Conservation (phyloP, 2,797 vertebrate species). For the Avahi laniger region DNA sequence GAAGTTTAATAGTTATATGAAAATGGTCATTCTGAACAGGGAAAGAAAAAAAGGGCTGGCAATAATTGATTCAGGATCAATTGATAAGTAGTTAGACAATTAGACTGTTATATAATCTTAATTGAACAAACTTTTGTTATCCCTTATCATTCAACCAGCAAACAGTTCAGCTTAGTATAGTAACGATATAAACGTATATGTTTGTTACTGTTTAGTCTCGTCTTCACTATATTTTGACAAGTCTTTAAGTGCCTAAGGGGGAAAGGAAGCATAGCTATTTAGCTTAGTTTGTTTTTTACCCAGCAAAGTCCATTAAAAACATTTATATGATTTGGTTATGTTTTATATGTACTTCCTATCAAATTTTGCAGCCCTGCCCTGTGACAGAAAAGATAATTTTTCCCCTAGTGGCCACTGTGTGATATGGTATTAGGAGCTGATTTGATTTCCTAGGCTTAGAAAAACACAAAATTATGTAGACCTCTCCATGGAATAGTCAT, state of each 20-base stretch:
- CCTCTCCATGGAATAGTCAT: not conserved
- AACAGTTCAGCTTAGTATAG: not conserved
- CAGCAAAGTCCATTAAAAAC: not conserved
- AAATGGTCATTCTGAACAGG: not conserved
- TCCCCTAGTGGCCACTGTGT: not conserved
- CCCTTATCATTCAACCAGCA: not conserved
- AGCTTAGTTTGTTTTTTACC: constrained; percentile 20
- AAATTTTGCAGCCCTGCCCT: not conserved
- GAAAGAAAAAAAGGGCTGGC: not conserved
- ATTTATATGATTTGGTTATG: not conserved
- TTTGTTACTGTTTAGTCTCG: not conserved
- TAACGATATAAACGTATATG: not conserved
- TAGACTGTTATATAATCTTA: not conserved
- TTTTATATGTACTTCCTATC: not conserved
- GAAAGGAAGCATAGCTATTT: not conserved
- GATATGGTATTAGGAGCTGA: not conserved
- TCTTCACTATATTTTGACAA: not conserved
- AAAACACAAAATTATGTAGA: not conserved
- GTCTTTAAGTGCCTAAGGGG: not conserved
- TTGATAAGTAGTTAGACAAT: not conserved
- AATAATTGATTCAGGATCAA: not conserved
- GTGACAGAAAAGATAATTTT: not conserved
- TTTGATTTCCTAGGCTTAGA: not conserved
- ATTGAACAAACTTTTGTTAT: not conserved
- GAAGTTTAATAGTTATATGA: not conserved